Base-by-base conservation (phyloP, 2,888 invertebrate species). In the Chesias legatella region DNA sequence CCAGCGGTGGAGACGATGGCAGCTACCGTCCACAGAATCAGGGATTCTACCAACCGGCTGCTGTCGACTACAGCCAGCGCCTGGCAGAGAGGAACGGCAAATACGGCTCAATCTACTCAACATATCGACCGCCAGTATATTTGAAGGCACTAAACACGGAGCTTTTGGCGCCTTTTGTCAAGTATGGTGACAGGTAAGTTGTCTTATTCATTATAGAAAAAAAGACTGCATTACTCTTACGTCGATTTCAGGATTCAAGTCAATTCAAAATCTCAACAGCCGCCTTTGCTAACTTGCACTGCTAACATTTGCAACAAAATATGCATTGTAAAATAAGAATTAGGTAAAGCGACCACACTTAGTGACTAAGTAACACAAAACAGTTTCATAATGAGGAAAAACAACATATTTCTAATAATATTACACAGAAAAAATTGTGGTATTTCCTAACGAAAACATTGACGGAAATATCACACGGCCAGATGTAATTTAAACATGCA, bases 1-100 rank as follows among this genome's bases (percentile, higher is more conserved):
- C 88, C 27, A 71, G 69, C 33, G 71, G 70, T 4, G 63, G 67
- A 1, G 66, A 78, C 29, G 76, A 79, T 27, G 82, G 83, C 1
- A 60, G 61, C 36, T 84, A 85, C 53, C 62, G 54, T 5, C 64
- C 63, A 6, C 56, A 13, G 9, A 50, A 52, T 25, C 60, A 63
- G 33, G 56, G 55, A 3, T 56, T 61, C 27, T 69, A 68, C 51
- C 57, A 63, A 27, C 48, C 53, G 4, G 36, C 51, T 3, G 10
- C 50, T 3, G 56, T 63, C 17, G 51, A 53, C 6, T 45, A 43
- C 3, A 67, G 60, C 44, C 51, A 50, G 36, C 56, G 52, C 63
- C 62, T 69, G 40, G 23, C 47, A 5, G 59, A 67, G 36, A 67
- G 52, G 21, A 72, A 73, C 48, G 56, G 70, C 60, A 73, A 74